Evolutionary conservation across 2,888 invertebrate species (phyloP).

Genomic region (Galeruca laticollis): DNA sequence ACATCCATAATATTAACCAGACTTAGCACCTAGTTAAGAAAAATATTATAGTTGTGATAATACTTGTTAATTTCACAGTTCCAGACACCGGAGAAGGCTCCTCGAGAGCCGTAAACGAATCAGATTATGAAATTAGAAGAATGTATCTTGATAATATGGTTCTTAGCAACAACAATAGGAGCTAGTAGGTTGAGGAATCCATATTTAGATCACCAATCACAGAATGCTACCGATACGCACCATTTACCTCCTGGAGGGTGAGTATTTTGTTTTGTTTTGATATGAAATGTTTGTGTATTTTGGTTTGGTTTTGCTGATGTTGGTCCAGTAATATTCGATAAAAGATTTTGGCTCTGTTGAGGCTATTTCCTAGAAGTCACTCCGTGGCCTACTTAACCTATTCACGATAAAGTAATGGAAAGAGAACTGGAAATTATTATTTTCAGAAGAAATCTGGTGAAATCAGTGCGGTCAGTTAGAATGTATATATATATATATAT

Average conservation of each 20-base stretch:
- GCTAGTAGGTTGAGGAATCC: constrained; percentile 42
- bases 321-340: too few species aligned
- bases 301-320: too few species aligned
- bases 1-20: too few species aligned
- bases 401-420: too few species aligned
- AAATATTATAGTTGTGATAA: background rate
- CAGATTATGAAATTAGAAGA: constrained; percentile 44
- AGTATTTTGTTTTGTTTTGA: constrained; percentile 31
- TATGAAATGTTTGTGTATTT: background rate
- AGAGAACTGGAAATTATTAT: too few species aligned
- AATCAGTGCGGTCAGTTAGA: too few species aligned
- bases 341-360: too few species aligned
- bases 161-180: constrained; percentile 41
- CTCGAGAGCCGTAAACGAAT: constrained; percentile 36
- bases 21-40: too few species aligned
- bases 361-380: too few species aligned
- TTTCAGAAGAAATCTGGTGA: too few species aligned
- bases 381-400: too few species aligned
- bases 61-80: constrained; percentile 35
- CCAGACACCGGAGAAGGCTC: constrained; percentile 29
- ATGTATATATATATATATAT: too few species aligned
- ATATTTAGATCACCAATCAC: constrained; percentile 38
- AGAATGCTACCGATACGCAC: constrained; percentile 47
- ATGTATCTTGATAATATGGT: constrained; percentile 44
- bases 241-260: constrained; percentile 56